phyloP scores from a whole-genome alignment of 2,113 vertebrate species.

The Catharus minimus region DNA sequence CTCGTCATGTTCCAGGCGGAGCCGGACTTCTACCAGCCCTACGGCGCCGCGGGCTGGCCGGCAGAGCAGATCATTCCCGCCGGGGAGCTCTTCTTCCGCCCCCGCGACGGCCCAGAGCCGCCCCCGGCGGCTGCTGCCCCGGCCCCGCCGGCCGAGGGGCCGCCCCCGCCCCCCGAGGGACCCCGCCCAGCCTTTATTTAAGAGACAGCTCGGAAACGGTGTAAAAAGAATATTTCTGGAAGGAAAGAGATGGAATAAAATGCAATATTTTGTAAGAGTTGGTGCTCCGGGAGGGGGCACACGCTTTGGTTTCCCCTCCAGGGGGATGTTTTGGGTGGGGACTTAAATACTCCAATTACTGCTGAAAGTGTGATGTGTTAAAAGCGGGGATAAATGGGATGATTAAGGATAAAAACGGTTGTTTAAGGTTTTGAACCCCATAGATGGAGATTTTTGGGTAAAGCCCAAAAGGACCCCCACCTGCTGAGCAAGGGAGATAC shows the following conservation, averaged over 20 bases:
- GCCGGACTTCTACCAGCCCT: constrained; percentile 95
- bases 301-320: fast-evolving
- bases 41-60: constrained; percentile 82
- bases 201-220: not conserved
- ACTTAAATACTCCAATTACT: fast-evolving
- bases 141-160: not conserved
- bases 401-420: not conserved
- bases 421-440: not conserved
- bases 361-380: no score
- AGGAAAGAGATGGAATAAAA: constrained; percentile 71
- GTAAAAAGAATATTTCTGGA: constrained; percentile 46
- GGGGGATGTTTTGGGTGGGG: fast-evolving
- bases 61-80: constrained; percentile 87
- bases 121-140: not conserved
- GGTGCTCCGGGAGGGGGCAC: fast-evolving
- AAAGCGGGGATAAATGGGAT: fast-evolving
- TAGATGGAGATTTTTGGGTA: not conserved
- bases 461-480: not conserved
- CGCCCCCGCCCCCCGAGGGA: constrained; percentile 3
- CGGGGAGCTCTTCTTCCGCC: constrained; percentile 84
- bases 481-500: fast-evolving
- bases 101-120: constrained; percentile 65
- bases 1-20: constrained; percentile 98
- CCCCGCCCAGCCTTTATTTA: not conserved
- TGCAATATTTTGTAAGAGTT: constrained; percentile 72